Conservation (phyloP, 2,797 vertebrate species). For the Ctenosaura bakeri region DNA sequence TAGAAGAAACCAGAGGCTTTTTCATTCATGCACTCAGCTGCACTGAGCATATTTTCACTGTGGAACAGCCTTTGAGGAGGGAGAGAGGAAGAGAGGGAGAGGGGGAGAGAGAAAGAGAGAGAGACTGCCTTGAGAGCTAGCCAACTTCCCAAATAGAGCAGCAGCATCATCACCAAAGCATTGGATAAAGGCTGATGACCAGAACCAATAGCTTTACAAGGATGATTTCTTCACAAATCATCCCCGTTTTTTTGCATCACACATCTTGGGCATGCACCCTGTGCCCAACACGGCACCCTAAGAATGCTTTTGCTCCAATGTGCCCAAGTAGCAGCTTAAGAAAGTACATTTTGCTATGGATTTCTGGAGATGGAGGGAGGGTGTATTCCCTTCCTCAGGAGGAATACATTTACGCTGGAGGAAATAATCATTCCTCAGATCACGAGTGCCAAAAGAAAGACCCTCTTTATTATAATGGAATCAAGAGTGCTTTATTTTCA, state of each 20-base stretch:
- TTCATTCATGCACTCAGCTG: conserved; percentile 88
- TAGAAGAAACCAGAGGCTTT: conserved; percentile 88
- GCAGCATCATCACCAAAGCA: conserved; percentile 94
- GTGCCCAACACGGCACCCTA: conserved; percentile 72
- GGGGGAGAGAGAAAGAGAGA: neutral
- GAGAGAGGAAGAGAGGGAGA: conserved; percentile 3
- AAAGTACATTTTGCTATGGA: conserved; percentile 69
- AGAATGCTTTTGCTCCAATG: conserved; percentile 64
- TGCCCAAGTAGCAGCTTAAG: conserved; percentile 73
- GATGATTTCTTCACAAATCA: conserved; percentile 87
- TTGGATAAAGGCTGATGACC: conserved; percentile 91
- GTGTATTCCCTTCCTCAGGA: conserved; percentile 51
- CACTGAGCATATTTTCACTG: conserved; percentile 99
- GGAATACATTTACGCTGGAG: conserved; percentile 65
- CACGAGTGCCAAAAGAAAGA: conserved; percentile 62
- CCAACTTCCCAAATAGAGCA: conserved; percentile 98
- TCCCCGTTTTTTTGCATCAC: conserved; percentile 81
- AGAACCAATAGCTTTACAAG: conserved; percentile 97
- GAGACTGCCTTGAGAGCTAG: conserved; percentile 90
- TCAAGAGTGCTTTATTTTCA: conserved; percentile 78
- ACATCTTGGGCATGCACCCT: conserved; percentile 77
- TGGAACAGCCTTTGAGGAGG: conserved; percentile 90
- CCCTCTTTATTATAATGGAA: conserved; percentile 81
- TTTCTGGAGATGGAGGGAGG: conserved; percentile 31
- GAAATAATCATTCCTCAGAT: conserved; percentile 66